Conservation (phyloP, 2,113 vertebrate species). For the Microtus pennsylvanicus region DNA sequence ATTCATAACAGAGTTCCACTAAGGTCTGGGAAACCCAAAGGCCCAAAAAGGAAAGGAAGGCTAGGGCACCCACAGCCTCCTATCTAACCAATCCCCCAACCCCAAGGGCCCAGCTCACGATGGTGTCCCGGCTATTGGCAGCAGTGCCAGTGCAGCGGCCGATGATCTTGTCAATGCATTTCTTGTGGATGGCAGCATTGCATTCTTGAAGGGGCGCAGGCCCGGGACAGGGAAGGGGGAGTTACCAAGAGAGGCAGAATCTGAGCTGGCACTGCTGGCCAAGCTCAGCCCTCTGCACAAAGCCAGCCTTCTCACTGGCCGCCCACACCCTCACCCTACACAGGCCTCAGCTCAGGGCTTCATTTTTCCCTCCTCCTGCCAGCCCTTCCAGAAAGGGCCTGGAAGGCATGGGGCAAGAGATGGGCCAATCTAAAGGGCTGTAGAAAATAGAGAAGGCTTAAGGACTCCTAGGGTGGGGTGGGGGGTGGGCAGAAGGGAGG, state of each 20-base stretch:
- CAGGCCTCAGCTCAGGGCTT: constrained; percentile 25
- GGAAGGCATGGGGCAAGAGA: neutral
- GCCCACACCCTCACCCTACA: constrained; percentile 71
- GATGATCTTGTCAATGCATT: constrained; percentile 99
- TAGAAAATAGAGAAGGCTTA: neutral
- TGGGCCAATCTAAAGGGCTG: neutral
- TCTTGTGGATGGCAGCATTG: constrained; percentile 99
- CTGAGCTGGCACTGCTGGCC: constrained; percentile 38
- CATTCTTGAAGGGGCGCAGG: constrained; percentile 90
- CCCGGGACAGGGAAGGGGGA: neutral
- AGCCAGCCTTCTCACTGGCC: constrained; percentile 70
- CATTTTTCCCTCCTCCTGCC: neutral
- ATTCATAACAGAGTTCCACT: neutral
- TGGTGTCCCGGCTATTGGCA: constrained; percentile 97
- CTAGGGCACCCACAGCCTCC: neutral
- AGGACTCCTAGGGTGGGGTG: neutral
- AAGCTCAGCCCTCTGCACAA: constrained; percentile 68
- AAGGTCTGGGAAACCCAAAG: neutral
- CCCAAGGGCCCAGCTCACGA: constrained; percentile 87
- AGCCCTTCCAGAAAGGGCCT: neutral
- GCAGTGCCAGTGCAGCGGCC: constrained; percentile 98
- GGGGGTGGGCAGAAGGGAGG: neutral
- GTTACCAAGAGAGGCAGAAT: constrained; percentile 59
- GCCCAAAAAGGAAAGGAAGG: neutral
- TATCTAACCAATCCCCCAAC: neutral